Percentiles rank a stretch among this genome's conserved stretches.
Conservation (phyloP, 2,888 invertebrate genomes). For the Esperia sulphurella region DNA sequence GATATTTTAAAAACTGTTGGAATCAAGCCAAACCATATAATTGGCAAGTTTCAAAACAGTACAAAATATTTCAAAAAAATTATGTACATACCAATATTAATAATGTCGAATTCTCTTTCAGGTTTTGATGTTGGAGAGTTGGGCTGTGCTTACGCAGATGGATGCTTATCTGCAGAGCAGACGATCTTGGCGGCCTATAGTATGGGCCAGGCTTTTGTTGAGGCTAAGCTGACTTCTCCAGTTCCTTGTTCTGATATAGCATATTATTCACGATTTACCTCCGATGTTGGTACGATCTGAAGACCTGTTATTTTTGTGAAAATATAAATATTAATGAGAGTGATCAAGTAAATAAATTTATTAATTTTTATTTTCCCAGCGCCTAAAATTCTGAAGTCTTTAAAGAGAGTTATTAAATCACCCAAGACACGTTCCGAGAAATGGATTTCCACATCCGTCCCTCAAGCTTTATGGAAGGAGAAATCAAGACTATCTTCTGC, state of each 20-base stretch:
- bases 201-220: background rate
- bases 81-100: no score
- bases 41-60: slow-evolving; percentile 14
- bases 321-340: no score
- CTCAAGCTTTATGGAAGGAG: background rate
- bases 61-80: no score
- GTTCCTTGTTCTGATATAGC: no score
- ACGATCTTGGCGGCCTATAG: slow-evolving; percentile 76
- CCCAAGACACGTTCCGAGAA: background rate
- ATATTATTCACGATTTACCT: no score
- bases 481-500: slow-evolving; percentile 74
- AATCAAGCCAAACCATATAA: slow-evolving; percentile 21
- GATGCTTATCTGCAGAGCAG: slow-evolving; percentile 81
- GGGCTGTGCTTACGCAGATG: slow-evolving; percentile 84
- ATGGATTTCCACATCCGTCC: background rate
- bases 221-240: background rate
- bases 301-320: no score
- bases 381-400: background rate
- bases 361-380: background rate
- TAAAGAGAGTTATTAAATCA: background rate
- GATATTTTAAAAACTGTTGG: slow-evolving; percentile 20
- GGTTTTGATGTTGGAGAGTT: slow-evolving; percentile 84
- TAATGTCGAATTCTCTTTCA: background rate
- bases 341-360: no score
- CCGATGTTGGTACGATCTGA: no score